Base-by-base conservation (phyloP, 2,888 invertebrate species). In the Arctia plantaginis region DNA sequence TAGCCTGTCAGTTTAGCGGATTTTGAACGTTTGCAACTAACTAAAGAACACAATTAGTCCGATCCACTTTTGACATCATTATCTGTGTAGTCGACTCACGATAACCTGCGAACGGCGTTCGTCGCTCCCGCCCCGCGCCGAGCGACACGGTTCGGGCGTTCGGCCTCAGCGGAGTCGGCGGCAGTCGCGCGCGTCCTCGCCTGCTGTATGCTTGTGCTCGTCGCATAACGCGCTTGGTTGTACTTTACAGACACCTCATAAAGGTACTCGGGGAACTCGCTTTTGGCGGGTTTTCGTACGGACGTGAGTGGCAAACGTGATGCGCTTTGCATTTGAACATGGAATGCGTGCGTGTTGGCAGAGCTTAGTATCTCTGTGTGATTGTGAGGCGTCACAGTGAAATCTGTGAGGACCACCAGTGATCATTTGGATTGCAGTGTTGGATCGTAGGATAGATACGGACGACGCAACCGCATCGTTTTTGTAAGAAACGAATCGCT, bases 1-100 rank as follows among this genome's bases (percentile, higher is more conserved):
- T 76, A 81, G 76, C 80, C 83, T 90, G 91, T 89, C 89, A 85
- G 83, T 81, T 83, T 75, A 84, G 87, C 88, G 88, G 89, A 92
- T 92, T 93, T 88, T 88, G 87, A 90, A 88, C 91, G 90, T 94
- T 94, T 93, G 94, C 92, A 94, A 93, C 92, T 93, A 94, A 95
- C 94, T 94, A 93, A 91, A 91, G 93, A 94, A 91, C 93, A 94
- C 18, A 62, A 62, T 95, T 95, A 95, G 95, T 93, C 91, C 93
- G 93, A 95, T 95, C 95, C 95, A 94, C 95, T 95, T 95, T 94
- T 95, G 95, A 95, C 95, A 95, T 95, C 94, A 95, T 95, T 95
- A 95, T 95, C 95, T 95, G 92, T 92, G 91, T 93, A 93, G 92
- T 89, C 92, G 92, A 91, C 90, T 93, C 89, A 93, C 95, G 95